These are phyloP conservation scores for Byasa hedistus DNA, from an alignment of 2,888 invertebrate genomes.

Conservation along the genomic window DNA sequence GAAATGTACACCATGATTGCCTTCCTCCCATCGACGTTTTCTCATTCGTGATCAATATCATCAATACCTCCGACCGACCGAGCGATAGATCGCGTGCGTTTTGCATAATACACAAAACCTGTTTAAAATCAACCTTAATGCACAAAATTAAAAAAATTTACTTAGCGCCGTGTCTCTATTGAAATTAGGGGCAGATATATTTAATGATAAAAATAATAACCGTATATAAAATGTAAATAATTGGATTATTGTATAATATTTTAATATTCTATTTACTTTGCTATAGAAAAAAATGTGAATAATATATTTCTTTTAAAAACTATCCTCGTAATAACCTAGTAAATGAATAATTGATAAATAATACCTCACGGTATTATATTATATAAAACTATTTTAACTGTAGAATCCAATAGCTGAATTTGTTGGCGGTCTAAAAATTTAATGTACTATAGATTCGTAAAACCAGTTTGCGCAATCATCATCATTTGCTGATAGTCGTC, in stretches of 20 bases:
- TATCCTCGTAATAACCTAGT: neutral
- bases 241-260: conserved; percentile 1
- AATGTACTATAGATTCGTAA: neutral
- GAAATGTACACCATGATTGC: conserved; percentile 67
- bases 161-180: conserved; percentile 9
- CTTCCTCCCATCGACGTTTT: conserved; percentile 52
- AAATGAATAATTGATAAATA: conserved; percentile 1
- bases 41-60: conserved; percentile 40
- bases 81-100: conserved; percentile 4
- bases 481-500: too few species aligned
- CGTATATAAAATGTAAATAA: conserved; percentile 1
- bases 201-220: neutral
- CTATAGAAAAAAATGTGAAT: conserved; percentile 18
- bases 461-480: too few species aligned
- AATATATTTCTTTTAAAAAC: conserved; percentile 15
- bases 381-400: neutral
- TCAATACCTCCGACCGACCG: conserved; percentile 22
- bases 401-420: neutral
- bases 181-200: conserved; percentile 17
- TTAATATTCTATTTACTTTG: conserved; percentile 17
- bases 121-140: conserved; percentile 9
- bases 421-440: neutral
- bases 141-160: neutral
- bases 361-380: neutral
- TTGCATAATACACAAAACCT: neutral